Percentiles rank a stretch among this genome's conserved stretches.
These are phyloP conservation scores for Ellobius talpinus DNA, from an alignment of 2,113 vertebrate species.

Conservation along the genomic window DNA sequence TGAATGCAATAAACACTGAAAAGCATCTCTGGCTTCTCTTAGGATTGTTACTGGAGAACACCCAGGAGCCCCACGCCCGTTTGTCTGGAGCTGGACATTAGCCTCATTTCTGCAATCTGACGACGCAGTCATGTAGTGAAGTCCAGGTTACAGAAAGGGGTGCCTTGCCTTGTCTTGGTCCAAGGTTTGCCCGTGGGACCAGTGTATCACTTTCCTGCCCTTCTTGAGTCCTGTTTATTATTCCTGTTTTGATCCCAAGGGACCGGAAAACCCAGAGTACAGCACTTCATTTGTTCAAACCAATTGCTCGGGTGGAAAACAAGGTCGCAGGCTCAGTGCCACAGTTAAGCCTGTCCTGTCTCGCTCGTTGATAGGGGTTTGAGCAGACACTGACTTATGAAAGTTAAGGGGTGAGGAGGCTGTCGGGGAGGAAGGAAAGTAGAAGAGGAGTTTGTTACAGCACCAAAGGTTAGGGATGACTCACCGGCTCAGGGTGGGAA, in stretches of 20 bases:
- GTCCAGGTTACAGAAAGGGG: conserved; percentile 66
- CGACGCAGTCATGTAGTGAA: conserved; percentile 11
- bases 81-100: not conserved
- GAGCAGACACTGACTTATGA: not conserved
- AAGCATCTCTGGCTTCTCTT: not conserved
- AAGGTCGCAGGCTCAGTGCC: not conserved
- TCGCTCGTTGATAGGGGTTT: accelerated
- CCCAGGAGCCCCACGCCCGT: accelerated
- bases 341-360: not conserved
- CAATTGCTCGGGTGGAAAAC: not conserved
- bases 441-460: not conserved
- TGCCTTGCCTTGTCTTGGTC: conserved; percentile 67
- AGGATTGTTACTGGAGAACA: not conserved
- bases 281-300: not conserved
- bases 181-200: not conserved
- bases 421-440: not conserved
- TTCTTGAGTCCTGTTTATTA: not conserved
- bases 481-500: conserved; percentile 42
- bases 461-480: not conserved
- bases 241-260: not conserved
- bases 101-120: not conserved
- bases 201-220: not conserved
- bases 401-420: not conserved
- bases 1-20: not conserved
- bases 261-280: not conserved